Evolutionary conservation across 2,797 vertebrate species (phyloP), one percentile per base, ranked within the genome.

Genomic region (Hippopotamyrus pictus): DNA sequence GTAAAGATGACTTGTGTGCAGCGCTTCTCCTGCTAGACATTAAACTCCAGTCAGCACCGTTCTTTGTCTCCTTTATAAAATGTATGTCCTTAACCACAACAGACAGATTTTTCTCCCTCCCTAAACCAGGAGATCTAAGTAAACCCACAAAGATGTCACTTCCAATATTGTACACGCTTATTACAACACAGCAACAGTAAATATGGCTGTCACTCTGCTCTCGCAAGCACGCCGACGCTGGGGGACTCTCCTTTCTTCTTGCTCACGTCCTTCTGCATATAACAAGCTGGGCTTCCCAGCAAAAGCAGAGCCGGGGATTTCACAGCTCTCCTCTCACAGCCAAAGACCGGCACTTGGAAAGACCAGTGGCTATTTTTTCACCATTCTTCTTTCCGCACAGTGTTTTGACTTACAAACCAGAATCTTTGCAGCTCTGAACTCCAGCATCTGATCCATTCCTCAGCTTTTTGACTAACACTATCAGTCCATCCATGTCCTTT

Each of bases 101-200:
- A 79, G 89, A 88, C 37, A 54, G 22, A 87, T 88, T 85, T 25
- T 79, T 76, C 17, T 22, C 2, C 87, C 48, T 79, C 83, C 59
- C 41, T 89, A 89, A 87, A 90, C 90, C 90, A 59, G 84, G 19
- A 59, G 90, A 91, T 91, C 89, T 82, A 88, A 88, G 88, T 89
- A 91, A 91, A 91, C 73, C 59, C 51, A 88, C 88, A 82, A 59
- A 90, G 62, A 85, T 90, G 92, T 92, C 92, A 92, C 90, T 92
- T 92, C 88, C 91, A 91, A 92, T 93, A 91, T 90, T 86, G 59
- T 69, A 86, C 84, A 89, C 79, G 89, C 88, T 91, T 90, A 92
- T 90, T 88, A 91, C 89, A 89, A 90, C 53, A 65, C 90, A 57
- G 86, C 86, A 86, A 90, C n/a, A 57, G 88, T 89, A 83, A 89